Base-by-base conservation (phyloP, 2,113 vertebrate species). In the Xenopus borealis region DNA sequence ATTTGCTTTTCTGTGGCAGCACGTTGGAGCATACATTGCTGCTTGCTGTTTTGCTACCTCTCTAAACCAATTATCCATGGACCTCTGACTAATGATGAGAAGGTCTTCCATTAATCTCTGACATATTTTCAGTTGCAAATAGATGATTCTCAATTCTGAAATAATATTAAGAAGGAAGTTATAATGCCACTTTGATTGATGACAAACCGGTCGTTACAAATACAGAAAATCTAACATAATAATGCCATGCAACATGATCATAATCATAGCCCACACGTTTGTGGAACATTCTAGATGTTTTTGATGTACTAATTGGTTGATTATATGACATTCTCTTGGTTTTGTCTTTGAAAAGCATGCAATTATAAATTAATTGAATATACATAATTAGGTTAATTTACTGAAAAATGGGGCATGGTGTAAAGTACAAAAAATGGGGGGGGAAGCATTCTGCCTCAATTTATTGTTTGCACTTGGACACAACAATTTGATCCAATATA, bases 51-150 rank as follows among this genome's bases (percentile, higher is more conserved):
- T 69, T 30, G 55, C 69, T 76, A 53, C 73, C 66, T 69, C 73
- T 76, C 73, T 76, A 76, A 76, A 76, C 73, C 66, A 76, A 76
- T 76, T 76, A 76, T 76, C 73, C 66, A 63, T 69, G 66, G 69
- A 66, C 66, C 59, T 69, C 44, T 76, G 73, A 76, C 73, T 76
- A 76, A 76, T 76, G 73, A 69, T 44, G 66, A 40, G 33, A 62
- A 53, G 47, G 44, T 69, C 47, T n/a, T 23, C 27, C 73, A 76
- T 76, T 76, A 76, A 76, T 76, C 73, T 76, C 73, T 76, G 73
- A 76, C 73, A 76, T 76, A 76, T 76, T 76, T 76, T 53, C 66
- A 69, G 58, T 76, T 62, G 59, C 65, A 69, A 76, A 76, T 76
- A 76, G 58, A 76, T 76, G 73, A 69, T 63, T 69, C 18, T 45